Percentiles rank a stretch among this genome's conserved stretches.
phyloP scores from a whole-genome alignment of 2,797 vertebrate genomes.

The Melanotaenia boesemani region DNA sequence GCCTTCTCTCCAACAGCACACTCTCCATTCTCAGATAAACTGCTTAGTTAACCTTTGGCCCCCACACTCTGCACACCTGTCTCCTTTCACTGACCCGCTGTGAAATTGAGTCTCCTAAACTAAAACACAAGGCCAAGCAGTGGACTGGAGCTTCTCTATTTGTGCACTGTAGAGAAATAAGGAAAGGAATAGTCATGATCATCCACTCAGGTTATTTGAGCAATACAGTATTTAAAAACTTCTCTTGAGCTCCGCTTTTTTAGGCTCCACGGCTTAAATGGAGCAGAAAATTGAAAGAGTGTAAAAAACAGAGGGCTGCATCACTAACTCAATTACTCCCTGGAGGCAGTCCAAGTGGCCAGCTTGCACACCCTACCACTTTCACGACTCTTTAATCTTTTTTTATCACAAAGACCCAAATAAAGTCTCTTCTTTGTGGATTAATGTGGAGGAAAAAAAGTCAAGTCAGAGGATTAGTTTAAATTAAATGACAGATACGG shows the following conservation, averaged over 20 bases:
- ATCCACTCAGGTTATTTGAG: constrained; percentile 56
- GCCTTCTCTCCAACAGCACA: background rate
- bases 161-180: constrained; percentile 28
- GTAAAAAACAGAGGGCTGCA: constrained; percentile 56
- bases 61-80: constrained; percentile 2
- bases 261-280: constrained; percentile 65
- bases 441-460: constrained; percentile 40
- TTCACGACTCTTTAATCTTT: constrained; percentile 26
- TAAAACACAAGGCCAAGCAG: constrained; percentile 25
- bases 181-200: constrained; percentile 23
- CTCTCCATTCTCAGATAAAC: constrained; percentile 7
- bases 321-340: constrained; percentile 70
- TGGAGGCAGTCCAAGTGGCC: constrained; percentile 53
- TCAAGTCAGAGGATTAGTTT: constrained; percentile 19
- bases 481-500: constrained; percentile 33
- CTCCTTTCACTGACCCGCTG: constrained; percentile 33
- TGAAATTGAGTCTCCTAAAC: constrained; percentile 30
- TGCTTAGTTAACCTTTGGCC: constrained; percentile 42
- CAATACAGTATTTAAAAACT: constrained; percentile 64
- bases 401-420: constrained; percentile 37
- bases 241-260: constrained; percentile 56
- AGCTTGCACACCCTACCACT: constrained; percentile 40
- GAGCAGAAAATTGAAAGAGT: constrained; percentile 69
- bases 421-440: constrained; percentile 30
- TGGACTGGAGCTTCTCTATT: constrained; percentile 7